Conservation (phyloP, 35 echinoderm and acorn worm genomes). For the Lytechinus variegatus region DNA sequence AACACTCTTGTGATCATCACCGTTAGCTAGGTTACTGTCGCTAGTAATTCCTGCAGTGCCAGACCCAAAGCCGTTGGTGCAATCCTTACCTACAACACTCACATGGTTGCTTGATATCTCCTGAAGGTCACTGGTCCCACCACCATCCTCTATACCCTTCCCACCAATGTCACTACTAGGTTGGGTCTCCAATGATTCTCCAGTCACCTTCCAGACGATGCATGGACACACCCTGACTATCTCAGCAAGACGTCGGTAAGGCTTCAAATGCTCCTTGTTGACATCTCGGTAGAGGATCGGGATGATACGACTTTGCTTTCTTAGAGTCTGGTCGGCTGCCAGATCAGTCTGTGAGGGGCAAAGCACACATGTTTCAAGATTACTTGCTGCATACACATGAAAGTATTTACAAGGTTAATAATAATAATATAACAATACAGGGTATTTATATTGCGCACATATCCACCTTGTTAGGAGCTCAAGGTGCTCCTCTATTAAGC, state of each 20-base stretch:
- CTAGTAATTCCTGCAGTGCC: background rate
- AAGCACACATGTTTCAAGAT: no score
- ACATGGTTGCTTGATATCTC: background rate
- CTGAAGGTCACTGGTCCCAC: background rate
- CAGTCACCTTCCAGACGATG: slow-evolving; percentile 35
- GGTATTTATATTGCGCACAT: no score
- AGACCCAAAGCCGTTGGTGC: background rate
- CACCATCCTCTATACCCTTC: background rate
- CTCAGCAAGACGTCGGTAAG: background rate
- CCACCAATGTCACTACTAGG: background rate
- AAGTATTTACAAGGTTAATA: no score
- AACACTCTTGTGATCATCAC: background rate
- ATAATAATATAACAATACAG: no score
- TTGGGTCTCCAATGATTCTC: background rate
- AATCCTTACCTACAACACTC: background rate
- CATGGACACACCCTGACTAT: slow-evolving; percentile 24
- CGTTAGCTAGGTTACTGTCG: background rate
- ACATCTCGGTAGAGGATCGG: slow-evolving; percentile 26
- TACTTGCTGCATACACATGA: no score
- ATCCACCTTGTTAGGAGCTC: no score
- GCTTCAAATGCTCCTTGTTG: background rate
- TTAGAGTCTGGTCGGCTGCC: slow-evolving; percentile 32
- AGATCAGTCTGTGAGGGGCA: background rate
- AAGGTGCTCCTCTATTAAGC: no score
- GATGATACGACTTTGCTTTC: background rate